Evolutionary conservation across 2,888 invertebrate species (phyloP), one percentile per base, ranked within the genome.

Genomic region (Ganaspis brasiliensis): DNA sequence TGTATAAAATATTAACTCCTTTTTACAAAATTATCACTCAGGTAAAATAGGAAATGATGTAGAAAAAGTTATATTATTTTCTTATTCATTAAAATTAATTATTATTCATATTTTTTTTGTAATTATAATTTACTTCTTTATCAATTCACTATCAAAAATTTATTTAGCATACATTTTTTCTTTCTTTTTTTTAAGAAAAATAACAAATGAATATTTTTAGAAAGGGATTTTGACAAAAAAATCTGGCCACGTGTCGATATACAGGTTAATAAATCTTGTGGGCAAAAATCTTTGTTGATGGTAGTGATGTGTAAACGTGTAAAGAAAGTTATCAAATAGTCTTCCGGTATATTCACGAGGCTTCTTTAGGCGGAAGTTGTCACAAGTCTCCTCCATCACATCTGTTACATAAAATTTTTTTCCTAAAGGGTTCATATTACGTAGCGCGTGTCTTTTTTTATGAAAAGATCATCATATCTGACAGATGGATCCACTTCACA

Each of bases 391-490:
- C 67, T 67, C 79, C 79, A 82, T 81, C 80, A 85, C 88, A 87
- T 88, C 86, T 86, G 88, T 89, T 89, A 86, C 87, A 84, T 85
- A 87, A 89, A 83, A 77, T 77, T 80, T 79, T 79, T 81, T 82
- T 78, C 79, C 76, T 81, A 88, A 83, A 83, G 84, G 86, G 86
- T 85, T 89, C 86, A 79, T 80, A 82, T 89, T 89, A 88, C 88
- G 77, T 21, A 79, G 78, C 86, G 85, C 82, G 85, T 86, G 82
- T 83, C 81, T 79, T 85, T 72, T 85, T 67, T 21, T 67, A 16
- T 37, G 19, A 63, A 63, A 21, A 45, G 12, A 67, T 67, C 67
- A 45, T 67, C 67, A 45, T 24, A 67, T 73, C 52, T 35, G 80
- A 52, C 85, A 85, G 85, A 85, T 85, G 81, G 61, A 73, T 76